phyloP scores from a whole-genome alignment of 2,888 invertebrate species.

The Ichneumoninae sp. region DNA sequence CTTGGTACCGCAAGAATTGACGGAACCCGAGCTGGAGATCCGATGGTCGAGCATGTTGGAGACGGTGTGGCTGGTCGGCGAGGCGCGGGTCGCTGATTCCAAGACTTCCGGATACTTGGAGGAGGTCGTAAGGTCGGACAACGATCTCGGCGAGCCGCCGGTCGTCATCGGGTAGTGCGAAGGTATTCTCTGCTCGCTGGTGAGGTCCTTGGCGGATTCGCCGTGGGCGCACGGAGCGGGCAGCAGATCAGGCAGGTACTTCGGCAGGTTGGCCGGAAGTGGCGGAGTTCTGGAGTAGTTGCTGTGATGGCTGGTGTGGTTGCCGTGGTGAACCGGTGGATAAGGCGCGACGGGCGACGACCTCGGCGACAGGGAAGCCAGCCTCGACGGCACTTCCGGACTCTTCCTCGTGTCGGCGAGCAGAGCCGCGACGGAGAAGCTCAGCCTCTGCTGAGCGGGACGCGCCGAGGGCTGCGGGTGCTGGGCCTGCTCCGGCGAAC shows the following conservation, averaged over 20 bases:
- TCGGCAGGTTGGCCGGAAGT: constrained; percentile 57
- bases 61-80: constrained; percentile 62
- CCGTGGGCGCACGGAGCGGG: constrained; percentile 52
- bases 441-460: constrained; percentile 79
- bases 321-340: constrained; percentile 70
- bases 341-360: constrained; percentile 67
- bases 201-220: constrained; percentile 38
- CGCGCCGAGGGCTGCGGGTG: constrained; percentile 68
- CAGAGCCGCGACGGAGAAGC: constrained; percentile 87
- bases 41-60: constrained; percentile 66
- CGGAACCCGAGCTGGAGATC: constrained; percentile 43
- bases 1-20: constrained; percentile 49
- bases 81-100: constrained; percentile 60
- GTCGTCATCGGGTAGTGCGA: constrained; percentile 40
- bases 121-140: constrained; percentile 54
- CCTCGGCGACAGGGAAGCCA: constrained; percentile 63
- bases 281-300: constrained; percentile 48
- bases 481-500: constrained; percentile 72
- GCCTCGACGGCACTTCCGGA: constrained; percentile 32
- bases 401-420: constrained; percentile 85
- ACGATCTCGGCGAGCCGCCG: constrained; percentile 38
- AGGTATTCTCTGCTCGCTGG: constrained; percentile 47
- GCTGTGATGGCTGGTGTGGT: constrained; percentile 12
- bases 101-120: constrained; percentile 67
- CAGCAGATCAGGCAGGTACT: constrained; percentile 66